Percentiles rank a stretch among this genome's conserved stretches.
Evolutionary conservation across 2,113 vertebrate genomes (phyloP).

Genomic region (Heterocephalus glaber): DNA sequence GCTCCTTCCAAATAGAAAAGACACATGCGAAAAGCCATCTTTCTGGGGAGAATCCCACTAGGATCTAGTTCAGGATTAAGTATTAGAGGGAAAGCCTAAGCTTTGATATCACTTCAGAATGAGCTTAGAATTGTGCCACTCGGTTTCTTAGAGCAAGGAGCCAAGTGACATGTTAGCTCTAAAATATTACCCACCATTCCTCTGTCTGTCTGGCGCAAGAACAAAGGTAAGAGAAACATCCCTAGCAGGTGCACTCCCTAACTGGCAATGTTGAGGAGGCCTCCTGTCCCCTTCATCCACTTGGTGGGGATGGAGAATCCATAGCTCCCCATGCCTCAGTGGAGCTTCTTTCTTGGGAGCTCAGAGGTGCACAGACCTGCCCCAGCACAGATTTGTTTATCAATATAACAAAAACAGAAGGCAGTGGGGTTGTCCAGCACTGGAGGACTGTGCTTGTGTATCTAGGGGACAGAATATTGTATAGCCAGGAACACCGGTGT

Average conservation of each 20-base stretch:
- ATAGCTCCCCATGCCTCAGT: no score
- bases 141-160: not conserved
- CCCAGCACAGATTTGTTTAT: not conserved
- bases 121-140: not conserved
- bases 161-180: not conserved
- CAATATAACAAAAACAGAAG: not conserved
- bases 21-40: not conserved
- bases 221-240: accelerated
- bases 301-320: accelerated
- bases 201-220: not conserved
- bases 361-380: not conserved
- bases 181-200: not conserved
- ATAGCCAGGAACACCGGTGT: not conserved
- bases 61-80: not conserved
- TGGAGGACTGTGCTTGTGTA: accelerated
- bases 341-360: not conserved
- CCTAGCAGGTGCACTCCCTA: accelerated
- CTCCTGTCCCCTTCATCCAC: no score
- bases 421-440: no score
- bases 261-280: not conserved
- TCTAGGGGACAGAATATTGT: not conserved
- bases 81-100: not conserved
- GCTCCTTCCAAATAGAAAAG: not conserved
- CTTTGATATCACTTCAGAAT: not conserved
- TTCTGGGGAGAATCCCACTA: no score